A percentile compares a stretch with the other conserved stretches of the same genome.
phyloP scores from a whole-genome alignment of 2,888 invertebrate genomes.

The Sarcophaga caerulescens region DNA sequence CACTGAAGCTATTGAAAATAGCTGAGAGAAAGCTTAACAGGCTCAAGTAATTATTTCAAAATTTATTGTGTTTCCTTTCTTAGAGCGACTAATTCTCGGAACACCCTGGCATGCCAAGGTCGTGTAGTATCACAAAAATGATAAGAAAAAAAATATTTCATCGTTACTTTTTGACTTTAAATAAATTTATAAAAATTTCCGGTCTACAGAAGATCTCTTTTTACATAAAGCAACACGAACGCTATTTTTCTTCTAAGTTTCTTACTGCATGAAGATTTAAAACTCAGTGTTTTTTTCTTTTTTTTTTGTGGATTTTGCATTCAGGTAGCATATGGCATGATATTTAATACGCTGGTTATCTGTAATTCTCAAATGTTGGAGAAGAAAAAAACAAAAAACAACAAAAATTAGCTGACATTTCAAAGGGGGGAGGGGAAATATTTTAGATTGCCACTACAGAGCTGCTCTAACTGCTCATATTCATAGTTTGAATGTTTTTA shows the following conservation, averaged over 20 bases:
- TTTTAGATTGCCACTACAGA: not conserved
- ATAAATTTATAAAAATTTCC: not conserved
- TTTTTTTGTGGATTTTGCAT: constrained; percentile 37
- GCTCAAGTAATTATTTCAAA: too few relatives aligned
- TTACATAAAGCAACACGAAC: not conserved
- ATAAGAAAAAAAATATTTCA: too few relatives aligned
- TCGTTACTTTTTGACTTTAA: not conserved
- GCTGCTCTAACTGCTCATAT: not conserved
- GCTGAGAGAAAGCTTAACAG: too few relatives aligned
- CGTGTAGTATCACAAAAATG: too few relatives aligned
- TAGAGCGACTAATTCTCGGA: not conserved
- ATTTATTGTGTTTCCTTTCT: constrained; percentile 23
- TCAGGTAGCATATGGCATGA: constrained; percentile 69
- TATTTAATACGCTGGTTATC: constrained; percentile 29
- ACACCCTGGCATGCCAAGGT: too few relatives aligned
- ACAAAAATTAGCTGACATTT: constrained; percentile 32
- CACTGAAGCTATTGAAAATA: too few relatives aligned
- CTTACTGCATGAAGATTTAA: not conserved
- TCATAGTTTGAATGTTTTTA: not conserved
- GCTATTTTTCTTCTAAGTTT: constrained; percentile 32
- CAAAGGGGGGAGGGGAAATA: not conserved
- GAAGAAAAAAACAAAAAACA: constrained; percentile 2
- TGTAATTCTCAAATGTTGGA: not conserved
- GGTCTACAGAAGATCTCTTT: not conserved
- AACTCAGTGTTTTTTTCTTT: not conserved